Percentiles rank a stretch among this genome's conserved stretches.
These are phyloP conservation scores for Bufo bufo DNA, from an alignment of 2,113 vertebrate genomes.

Conservation along the genomic window DNA sequence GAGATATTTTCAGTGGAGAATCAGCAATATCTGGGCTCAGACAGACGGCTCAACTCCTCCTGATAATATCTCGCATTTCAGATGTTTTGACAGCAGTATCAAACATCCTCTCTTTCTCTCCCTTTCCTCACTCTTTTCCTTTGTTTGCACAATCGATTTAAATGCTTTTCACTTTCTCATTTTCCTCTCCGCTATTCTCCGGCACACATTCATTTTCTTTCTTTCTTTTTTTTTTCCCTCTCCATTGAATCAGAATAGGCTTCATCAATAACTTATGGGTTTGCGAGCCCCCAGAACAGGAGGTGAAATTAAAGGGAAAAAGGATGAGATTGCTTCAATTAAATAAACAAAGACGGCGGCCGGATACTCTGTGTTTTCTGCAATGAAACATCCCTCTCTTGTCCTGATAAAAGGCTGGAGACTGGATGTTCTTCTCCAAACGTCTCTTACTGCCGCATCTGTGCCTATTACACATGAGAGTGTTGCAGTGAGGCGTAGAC, in stretches of 20 bases:
- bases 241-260: conserved; percentile 55
- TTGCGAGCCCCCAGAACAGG: conserved; percentile 3
- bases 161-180: conserved; percentile 56
- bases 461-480: not conserved
- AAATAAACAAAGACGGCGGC: conserved; percentile 50
- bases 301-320: conserved; percentile 55
- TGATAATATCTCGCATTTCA: conserved; percentile 52
- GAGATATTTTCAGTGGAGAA: conserved; percentile 18
- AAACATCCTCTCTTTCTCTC: conserved; percentile 19
- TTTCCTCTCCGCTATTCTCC: conserved; percentile 49
- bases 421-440: not conserved
- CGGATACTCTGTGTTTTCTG: conserved; percentile 29
- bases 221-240: conserved; percentile 32
- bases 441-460: not conserved
- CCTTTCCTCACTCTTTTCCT: conserved; percentile 7
- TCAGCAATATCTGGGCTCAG: conserved; percentile 13
- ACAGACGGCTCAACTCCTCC: conserved; percentile 25
- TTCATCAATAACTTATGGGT: conserved; percentile 55
- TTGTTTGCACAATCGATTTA: conserved; percentile 56
- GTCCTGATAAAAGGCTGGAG: conserved; percentile 1
- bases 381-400: conserved; percentile 38
- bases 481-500: not conserved
- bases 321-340: conserved; percentile 55
- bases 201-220: conserved; percentile 24
- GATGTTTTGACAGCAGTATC: conserved; percentile 52